A percentile compares a stretch with the other conserved stretches of the same genome.
Conservation (phyloP, 2,797 vertebrate genomes). For the Acanthurus lineatus region DNA sequence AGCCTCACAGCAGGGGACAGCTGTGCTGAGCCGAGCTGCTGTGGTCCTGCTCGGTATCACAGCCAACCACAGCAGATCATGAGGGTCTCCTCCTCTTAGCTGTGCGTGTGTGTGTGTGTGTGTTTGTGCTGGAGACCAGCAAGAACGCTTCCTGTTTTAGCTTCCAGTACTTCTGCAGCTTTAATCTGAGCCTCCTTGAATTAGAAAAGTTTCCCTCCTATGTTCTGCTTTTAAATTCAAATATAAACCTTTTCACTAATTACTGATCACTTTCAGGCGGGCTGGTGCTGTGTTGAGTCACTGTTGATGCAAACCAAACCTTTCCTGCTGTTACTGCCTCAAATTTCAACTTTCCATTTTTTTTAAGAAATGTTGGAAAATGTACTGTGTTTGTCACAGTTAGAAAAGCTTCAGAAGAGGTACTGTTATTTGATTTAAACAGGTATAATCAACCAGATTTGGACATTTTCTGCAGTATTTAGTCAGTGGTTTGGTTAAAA, state of each 20-base stretch:
- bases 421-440: not conserved
- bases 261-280: not conserved
- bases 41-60: not conserved
- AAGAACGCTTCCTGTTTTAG: no score
- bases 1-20: not conserved
- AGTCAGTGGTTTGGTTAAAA: not conserved
- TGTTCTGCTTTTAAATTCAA: no score
- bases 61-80: not conserved
- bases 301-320: not conserved
- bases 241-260: not conserved
- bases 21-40: no score
- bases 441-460: not conserved
- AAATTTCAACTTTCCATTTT: no score
- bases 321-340: not conserved
- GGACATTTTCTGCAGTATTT: not conserved
- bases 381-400: not conserved
- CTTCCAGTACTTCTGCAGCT: no score
- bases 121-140: no score
- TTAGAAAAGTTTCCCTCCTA: no score
- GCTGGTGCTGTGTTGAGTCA: not conserved
- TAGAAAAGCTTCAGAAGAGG: not conserved
- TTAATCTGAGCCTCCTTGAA: no score
- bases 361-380: not conserved
- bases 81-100: not conserved
- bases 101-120: no score